A percentile compares a stretch with the other conserved stretches of the same genome.
phyloP scores from a whole-genome alignment of 1,140 invertebrate genomes.

The Ctenoplectra terminalis region DNA sequence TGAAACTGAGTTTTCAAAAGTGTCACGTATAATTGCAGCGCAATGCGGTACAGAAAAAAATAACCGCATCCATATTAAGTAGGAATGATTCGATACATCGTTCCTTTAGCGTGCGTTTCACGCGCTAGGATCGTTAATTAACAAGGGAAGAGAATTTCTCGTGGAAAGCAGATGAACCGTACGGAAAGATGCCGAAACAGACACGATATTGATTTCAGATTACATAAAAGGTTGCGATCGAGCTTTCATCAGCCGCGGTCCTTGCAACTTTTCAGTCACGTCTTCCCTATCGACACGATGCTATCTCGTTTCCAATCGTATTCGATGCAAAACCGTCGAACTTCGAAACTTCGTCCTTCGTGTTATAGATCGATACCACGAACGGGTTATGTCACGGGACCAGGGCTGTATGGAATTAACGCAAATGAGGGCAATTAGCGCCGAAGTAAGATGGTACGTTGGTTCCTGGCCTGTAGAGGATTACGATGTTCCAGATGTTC shows the following conservation, averaged over 20 bases:
- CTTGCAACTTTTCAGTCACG: slow-evolving; percentile 3
- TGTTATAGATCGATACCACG: not conserved
- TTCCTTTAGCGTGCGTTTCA: not conserved
- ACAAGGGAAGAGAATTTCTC: not conserved
- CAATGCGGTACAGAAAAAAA: slow-evolving; percentile 47
- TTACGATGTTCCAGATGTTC: slow-evolving; percentile 46
- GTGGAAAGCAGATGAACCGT: not conserved
- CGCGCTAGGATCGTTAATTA: no score
- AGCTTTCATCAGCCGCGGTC: slow-evolving; percentile 6
- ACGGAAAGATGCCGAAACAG: not conserved
- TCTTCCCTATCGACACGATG: not conserved
- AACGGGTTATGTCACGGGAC: not conserved
- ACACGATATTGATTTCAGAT: slow-evolving; percentile 39
- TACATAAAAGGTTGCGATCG: slow-evolving; percentile 36
- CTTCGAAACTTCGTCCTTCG: not conserved
- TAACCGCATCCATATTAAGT: not conserved
- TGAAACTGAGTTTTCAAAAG: slow-evolving; percentile 14
- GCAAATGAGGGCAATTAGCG: slow-evolving; percentile 19
- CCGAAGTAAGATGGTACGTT: not conserved
- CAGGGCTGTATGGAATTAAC: not conserved
- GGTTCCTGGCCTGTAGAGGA: slow-evolving; percentile 31
- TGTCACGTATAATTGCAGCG: slow-evolving; percentile 38
- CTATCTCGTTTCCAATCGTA: not conserved
- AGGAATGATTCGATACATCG: no score
- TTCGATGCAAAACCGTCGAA: not conserved